phyloP scores from a whole-genome alignment of 1,140 invertebrate species.

The Chlorops oryzae region DNA sequence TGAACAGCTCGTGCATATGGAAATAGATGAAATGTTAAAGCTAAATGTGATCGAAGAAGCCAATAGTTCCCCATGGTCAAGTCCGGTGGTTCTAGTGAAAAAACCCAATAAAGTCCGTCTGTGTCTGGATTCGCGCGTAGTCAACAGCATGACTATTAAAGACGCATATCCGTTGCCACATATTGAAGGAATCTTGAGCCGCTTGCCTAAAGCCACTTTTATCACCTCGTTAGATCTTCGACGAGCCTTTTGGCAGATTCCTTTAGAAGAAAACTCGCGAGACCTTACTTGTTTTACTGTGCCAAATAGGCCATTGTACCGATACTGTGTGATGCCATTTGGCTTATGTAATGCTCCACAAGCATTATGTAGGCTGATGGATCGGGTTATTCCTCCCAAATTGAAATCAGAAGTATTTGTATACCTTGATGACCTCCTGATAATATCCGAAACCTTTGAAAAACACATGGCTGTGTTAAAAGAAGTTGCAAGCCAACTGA shows the following conservation, averaged over 20 bases:
- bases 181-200: constrained; percentile 12
- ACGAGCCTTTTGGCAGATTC: constrained; percentile 13
- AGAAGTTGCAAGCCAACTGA: constrained; percentile 4
- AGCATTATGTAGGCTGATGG: constrained; percentile 6
- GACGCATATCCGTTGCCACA: constrained; percentile 13
- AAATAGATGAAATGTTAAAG: constrained; percentile 17
- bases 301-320: constrained; percentile 6
- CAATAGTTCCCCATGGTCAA: constrained; percentile 16
- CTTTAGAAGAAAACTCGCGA: constrained; percentile 6
- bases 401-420: constrained; percentile 13
- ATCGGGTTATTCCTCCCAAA: constrained; percentile 2
- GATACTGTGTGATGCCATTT: constrained; percentile 8
- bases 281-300: constrained; percentile 12
- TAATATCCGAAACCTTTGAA: constrained; percentile 6
- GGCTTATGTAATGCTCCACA: constrained; percentile 6
- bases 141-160: constrained; percentile 7
- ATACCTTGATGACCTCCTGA: constrained; percentile 12
- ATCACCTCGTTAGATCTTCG: constrained; percentile 6
- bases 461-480: constrained; percentile 3
- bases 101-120: constrained; percentile 11
- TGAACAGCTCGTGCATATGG: constrained; percentile 11
- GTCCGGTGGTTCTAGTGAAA: constrained; percentile 4
- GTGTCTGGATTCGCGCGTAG: constrained; percentile 9
- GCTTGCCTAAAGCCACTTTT: constrained; percentile 10
- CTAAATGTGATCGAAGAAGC: constrained; percentile 17